Evolutionary conservation across 2,888 invertebrate species (phyloP), one percentile per base, ranked within the genome.

Genomic region (Hofmannophila pseudospretella): DNA sequence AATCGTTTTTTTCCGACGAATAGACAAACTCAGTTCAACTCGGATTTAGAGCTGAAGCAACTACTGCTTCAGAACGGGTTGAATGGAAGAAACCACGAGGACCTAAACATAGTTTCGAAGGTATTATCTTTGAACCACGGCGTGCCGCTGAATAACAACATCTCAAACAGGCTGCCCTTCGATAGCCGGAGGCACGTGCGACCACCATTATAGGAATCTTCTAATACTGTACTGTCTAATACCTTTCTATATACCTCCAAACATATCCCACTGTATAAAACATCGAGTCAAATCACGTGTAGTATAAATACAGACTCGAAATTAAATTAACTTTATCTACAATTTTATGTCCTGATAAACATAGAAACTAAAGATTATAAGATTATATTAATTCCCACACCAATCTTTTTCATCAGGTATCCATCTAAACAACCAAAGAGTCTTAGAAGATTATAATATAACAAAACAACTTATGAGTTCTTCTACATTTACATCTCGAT

Each of bases 31-130:
- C 66, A 71, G 28, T 73, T 60, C 38, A 73, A 59, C 39, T 57
- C 70, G 11, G 89, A 90, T 32, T 72, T 85, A 20, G 92, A 92
- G 54, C 79, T 93, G 31, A 91, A 91, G 55, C 89, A 90, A 49
- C 73, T 93, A 29, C 67, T 93, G 10, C 88, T 86, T 33, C 91
- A 92, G 64, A 91, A 91, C 32, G 93, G 93, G 22, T 85, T 93
- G 26, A 90, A 90, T 27, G 82, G 81, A 28, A 88, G 90, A 49
- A 81, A 80, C 44, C 89, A 90, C 38, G 94, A 94, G 65, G 94
- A 95, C 72, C 80, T 95, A 34, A 94, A 93, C 65, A 93, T 95
- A 56, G 93, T 95, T 22, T 92, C 93, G 30, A 94, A 94, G 80
- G 93, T 95, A 41, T 76, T 95, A 55, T 93, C 94, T 5, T 76